A percentile compares a stretch with the other conserved stretches of the same genome.
Conservation (phyloP, 2,113 vertebrate genomes). For the Scalopus aquaticus region DNA sequence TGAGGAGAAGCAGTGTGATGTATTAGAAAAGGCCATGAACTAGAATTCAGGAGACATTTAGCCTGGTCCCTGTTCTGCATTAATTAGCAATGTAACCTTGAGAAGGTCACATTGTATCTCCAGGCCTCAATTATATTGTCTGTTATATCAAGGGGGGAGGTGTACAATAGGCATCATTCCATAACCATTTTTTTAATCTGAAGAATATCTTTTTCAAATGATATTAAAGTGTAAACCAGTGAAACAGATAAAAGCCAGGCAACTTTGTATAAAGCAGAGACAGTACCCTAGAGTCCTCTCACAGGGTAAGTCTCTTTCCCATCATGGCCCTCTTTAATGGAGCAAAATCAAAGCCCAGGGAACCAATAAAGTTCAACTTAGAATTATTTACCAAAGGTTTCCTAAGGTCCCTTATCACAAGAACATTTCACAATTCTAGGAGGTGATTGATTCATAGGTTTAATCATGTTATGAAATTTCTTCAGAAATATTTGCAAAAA, state of each 20-base stretch:
- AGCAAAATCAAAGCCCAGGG: conserved; percentile 54
- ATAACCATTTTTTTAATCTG: conserved; percentile 21
- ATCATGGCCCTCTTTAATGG: conserved; percentile 19
- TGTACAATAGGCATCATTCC: conserved; percentile 42
- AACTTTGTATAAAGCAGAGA: background rate
- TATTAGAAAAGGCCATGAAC: conserved; percentile 60
- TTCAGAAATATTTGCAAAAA: conserved; percentile 53
- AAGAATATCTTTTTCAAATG: conserved; percentile 30
- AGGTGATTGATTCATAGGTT: conserved; percentile 64
- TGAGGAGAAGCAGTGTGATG: conserved; percentile 48
- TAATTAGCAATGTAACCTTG: conserved; percentile 72
- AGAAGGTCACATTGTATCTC: conserved; percentile 63
- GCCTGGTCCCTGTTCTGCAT: conserved; percentile 54
- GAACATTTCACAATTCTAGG: conserved; percentile 38
- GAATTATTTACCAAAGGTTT: conserved; percentile 43
- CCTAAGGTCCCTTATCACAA: conserved; percentile 52
- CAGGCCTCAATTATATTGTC: conserved; percentile 65
- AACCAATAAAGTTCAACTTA: conserved; percentile 50
- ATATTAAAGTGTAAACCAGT: conserved; percentile 41
- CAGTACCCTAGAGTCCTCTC: background rate
- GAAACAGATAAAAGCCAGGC: conserved; percentile 34
- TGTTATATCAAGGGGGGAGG: background rate
- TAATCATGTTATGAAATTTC: conserved; percentile 62
- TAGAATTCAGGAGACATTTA: conserved; percentile 52
- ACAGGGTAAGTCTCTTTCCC: background rate